Evolutionary conservation across 2,888 invertebrate genomes (phyloP).

Genomic region (Brachyptera risi): DNA sequence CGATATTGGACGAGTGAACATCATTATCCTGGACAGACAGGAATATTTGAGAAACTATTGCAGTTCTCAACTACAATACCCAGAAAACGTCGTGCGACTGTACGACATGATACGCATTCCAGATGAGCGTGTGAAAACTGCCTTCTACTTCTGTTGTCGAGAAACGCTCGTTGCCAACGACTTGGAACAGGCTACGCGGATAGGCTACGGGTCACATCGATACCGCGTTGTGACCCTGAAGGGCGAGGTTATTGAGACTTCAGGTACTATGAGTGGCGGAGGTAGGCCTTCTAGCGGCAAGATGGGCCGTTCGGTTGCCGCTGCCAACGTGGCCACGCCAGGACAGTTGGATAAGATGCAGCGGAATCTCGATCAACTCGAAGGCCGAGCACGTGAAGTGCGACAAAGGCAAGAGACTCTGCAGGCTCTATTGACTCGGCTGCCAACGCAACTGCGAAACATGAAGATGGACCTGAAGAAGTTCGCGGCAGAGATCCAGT

Average conservation of each 20-base stretch:
- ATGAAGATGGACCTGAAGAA: slow-evolving; percentile 49
- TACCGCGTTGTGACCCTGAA: slow-evolving; percentile 82
- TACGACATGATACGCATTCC: slow-evolving; percentile 84
- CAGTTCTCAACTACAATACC: slow-evolving; percentile 52
- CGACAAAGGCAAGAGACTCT: slow-evolving; percentile 53
- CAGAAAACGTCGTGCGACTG: slow-evolving; percentile 82
- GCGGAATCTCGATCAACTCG: slow-evolving; percentile 48
- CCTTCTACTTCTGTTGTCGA: slow-evolving; percentile 85
- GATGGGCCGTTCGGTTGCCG: slow-evolving; percentile 70
- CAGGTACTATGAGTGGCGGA: slow-evolving; percentile 95
- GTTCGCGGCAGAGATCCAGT: slow-evolving; percentile 49
- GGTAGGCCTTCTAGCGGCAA: slow-evolving; percentile 73
- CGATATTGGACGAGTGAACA: slow-evolving; percentile 79
- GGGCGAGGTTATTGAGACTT: slow-evolving; percentile 81
- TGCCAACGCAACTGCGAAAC: slow-evolving; percentile 46
- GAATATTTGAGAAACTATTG: slow-evolving; percentile 52
- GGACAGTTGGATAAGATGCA: slow-evolving; percentile 44
- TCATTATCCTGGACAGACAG: slow-evolving; percentile 86
- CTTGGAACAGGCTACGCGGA: slow-evolving; percentile 82
- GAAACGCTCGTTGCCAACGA: slow-evolving; percentile 86
- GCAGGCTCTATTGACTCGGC: slow-evolving; percentile 53
- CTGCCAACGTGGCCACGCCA: slow-evolving; percentile 42
- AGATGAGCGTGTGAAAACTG: slow-evolving; percentile 71
- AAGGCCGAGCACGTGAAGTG: slow-evolving; percentile 47
- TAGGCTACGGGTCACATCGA: slow-evolving; percentile 69